A percentile compares a stretch with the other conserved stretches of the same genome.
These are phyloP conservation scores for Datnioides undecimradiatus DNA, from an alignment of 2,113 vertebrate species.

Conservation along the genomic window DNA sequence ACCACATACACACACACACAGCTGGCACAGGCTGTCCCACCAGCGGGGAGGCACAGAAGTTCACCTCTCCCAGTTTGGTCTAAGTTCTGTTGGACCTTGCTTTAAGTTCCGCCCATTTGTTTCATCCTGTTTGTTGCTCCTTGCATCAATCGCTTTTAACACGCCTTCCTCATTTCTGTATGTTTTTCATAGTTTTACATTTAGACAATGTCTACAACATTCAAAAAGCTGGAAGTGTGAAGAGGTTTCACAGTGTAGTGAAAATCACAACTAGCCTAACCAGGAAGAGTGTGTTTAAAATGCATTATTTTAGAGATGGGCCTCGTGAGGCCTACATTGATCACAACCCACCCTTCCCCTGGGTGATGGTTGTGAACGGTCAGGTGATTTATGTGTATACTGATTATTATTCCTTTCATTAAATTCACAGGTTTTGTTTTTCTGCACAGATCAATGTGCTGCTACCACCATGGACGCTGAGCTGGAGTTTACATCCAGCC, in stretches of 20 bases:
- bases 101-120: no score
- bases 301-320: no score
- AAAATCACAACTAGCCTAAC: not conserved
- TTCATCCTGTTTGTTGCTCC: not conserved
- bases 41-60: conserved; percentile 3
- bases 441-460: conserved; percentile 90
- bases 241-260: not conserved
- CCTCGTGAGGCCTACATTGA: not conserved
- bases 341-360: not conserved
- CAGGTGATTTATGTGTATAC: not conserved
- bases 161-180: not conserved
- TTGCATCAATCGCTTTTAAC: not conserved
- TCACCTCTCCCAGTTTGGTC: not conserved
- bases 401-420: not conserved
- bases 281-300: no score
- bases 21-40: conserved; percentile 20
- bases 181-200: not conserved
- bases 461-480: conserved; percentile 99
- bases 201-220: no score
- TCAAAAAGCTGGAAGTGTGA: not conserved
- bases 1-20: conserved; percentile 15
- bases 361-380: not conserved
- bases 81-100: no score
- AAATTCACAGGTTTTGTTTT: not conserved
- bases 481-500: conserved; percentile 99